Evolutionary conservation across 2,113 vertebrate genomes (phyloP), one percentile per base, ranked within the genome.

Genomic region (Planiliza haematocheilus): DNA sequence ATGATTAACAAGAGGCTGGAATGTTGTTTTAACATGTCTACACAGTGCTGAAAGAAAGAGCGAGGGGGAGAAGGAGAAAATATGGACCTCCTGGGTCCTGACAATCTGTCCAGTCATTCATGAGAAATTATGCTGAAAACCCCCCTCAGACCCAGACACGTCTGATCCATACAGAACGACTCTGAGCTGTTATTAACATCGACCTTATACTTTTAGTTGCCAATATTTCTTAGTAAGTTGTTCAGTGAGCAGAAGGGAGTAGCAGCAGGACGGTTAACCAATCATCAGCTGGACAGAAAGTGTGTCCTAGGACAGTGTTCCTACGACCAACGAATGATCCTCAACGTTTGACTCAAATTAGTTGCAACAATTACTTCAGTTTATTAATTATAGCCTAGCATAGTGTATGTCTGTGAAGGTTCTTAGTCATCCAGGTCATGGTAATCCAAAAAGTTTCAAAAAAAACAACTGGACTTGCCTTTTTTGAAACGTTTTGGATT

Each of bases 21-120:
- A 11, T 14, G 69, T 7, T 82, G 56, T 67, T 73, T 63, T 49
- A 67, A 70, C 21, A 61, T 55, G 51, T 70, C 66, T 7, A n/a
- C 53, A 38, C n/a, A 12, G 16, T 0, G 37, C 45, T 59, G 60
- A 62, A 6, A 13, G 46, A 36, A 12, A n/a, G 58, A 16, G 17
- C 8, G 46, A 21, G 21, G 12, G 9, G 7, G 21, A 60, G 24
- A 21, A 0, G 0, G 0, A 34, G 38, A 39, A 50, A 41, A 8
- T 3, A 34, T 5, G 11, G 1, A 7, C 43, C 56, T 53, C 41
- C 46, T 34, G 30, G 58, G 52, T 42, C n/a, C 20, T 46, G 53
- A 55, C 76, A 75, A 70, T 50, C 39, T 58, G 58, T 52, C 49
- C 73, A 62, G 77, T 66, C 66, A 85, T 59, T 83, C 67, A 65